Evolutionary conservation across 2,113 vertebrate genomes (phyloP), one percentile per base, ranked within the genome.

Genomic region (Falco punctatus): DNA sequence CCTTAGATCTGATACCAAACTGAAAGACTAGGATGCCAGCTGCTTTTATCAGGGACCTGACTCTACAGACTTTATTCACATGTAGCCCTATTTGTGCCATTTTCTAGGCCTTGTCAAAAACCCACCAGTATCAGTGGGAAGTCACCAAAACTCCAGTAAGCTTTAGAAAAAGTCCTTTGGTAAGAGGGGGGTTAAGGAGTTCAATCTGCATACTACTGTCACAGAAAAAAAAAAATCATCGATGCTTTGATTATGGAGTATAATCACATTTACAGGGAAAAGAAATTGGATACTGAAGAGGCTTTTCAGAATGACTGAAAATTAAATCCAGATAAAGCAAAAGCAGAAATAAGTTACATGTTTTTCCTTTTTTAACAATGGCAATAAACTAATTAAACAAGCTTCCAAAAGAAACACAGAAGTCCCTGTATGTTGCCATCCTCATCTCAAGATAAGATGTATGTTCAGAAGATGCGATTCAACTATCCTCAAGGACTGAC

Each of bases 1-100:
- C 72, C 57, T 97, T 44, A 93, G 95, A 87, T 95, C 79, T 83
- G 83, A 79, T 92, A 91, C 81, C 81, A 90, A 78, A 92, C 28
- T 52, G 49, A 44, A 88, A 81, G 84, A 80, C 90, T 89, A 72
- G 67, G 84, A 46, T 82, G 61, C 81, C 92, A 94, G 85, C 90
- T 95, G 90, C 93, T 94, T 95, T 94, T 77, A 91, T 92, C 59
- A 78, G 86, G 16, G 75, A 40, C 54, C 71, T 90, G 86, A 92
- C 88, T 87, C 87, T 67, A 20, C 83, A 75, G 71, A 74, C 61
- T 85, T 79, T 28, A 79, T 71, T 95, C 91, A 94, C 66, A 54
- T 44, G 8, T 11, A 75, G 54, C 23, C 35, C 54, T 0, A 0
- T 79, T 73, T 84, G 61, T 86, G 64, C 48, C n/a, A 16, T 32